Percentiles rank a stretch among this genome's conserved stretches.
These are phyloP conservation scores for Rana temporaria DNA, from an alignment of 2,113 vertebrate genomes.

Conservation along the genomic window DNA sequence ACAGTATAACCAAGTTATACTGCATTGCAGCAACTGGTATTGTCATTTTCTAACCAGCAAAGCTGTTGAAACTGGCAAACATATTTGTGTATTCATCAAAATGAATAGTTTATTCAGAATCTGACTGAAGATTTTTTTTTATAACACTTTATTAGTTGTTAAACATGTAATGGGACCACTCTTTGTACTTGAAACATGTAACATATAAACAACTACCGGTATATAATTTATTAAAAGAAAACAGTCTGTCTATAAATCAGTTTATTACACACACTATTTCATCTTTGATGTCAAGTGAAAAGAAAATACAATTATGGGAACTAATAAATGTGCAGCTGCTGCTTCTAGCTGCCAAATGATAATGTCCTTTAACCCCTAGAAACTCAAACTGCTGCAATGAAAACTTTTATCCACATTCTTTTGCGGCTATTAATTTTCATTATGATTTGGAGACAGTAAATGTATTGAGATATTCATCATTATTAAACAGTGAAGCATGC, in stretches of 20 bases:
- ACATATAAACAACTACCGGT: neutral
- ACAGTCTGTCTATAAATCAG: slow-evolving; percentile 10
- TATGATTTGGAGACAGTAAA: slow-evolving; percentile 31
- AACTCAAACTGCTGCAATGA: slow-evolving; percentile 8
- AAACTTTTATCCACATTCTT: neutral
- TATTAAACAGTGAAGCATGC: slow-evolving; percentile 32
- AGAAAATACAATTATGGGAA: slow-evolving; percentile 26
- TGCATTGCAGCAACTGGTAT: no score
- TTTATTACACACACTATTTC: slow-evolving; percentile 11
- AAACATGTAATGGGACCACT: no score
- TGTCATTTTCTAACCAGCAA: no score
- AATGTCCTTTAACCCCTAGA: slow-evolving; percentile 28
- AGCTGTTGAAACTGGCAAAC: no score
- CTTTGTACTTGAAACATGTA: neutral
- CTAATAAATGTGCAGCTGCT: slow-evolving; percentile 32
- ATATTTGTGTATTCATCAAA: no score
- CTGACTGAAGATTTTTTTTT: no score
- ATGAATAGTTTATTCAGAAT: no score
- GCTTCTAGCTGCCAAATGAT: slow-evolving; percentile 18
- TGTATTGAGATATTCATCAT: slow-evolving; percentile 54
- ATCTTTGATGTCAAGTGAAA: slow-evolving; percentile 28
- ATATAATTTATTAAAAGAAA: neutral
- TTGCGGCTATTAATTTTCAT: slow-evolving; percentile 50
- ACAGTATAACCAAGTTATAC: no score
- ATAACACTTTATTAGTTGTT: no score